Conservation (phyloP, 1,140 invertebrate species). For the Argopecten irradians region DNA sequence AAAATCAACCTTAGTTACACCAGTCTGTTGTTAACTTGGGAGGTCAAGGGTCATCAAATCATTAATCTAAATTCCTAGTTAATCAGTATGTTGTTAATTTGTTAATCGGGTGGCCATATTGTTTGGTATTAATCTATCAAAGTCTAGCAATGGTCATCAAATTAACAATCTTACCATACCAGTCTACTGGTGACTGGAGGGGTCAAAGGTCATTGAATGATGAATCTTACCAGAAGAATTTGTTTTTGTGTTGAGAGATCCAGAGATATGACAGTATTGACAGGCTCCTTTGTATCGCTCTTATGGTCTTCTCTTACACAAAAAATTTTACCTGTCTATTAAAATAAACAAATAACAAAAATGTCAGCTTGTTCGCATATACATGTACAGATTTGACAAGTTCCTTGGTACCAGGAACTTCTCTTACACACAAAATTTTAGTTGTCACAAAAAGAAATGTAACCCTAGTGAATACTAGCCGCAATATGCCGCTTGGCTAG, state of each 20-base stretch:
- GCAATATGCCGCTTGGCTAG: too few relatives aligned
- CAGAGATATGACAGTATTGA: conserved; percentile 68
- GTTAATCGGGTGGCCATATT: too few relatives aligned
- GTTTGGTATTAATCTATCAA: too few relatives aligned
- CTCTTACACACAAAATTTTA: too few relatives aligned
- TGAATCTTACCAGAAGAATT: conserved; percentile 59
- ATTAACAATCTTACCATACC: conserved; percentile 44
- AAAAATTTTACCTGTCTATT: conserved; percentile 62
- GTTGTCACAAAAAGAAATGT: too few relatives aligned
- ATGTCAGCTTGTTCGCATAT: too few relatives aligned
- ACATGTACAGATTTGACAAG: too few relatives aligned
- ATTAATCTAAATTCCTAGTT: conserved; percentile 47
- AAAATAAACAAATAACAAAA: conserved; percentile 21
- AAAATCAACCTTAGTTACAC: conserved; percentile 52
- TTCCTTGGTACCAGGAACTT: too few relatives aligned
- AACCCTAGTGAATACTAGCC: too few relatives aligned
- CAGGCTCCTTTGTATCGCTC: conserved; percentile 62
- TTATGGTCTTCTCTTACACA: conserved; percentile 71
- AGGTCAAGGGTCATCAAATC: conserved; percentile 19
- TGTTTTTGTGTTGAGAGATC: conserved; percentile 58
- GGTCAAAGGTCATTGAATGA: conserved; percentile 65
- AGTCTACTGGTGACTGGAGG: conserved; percentile 52
- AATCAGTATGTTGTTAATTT: too few relatives aligned
- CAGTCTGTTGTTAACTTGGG: conserved; percentile 38
- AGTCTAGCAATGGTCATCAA: neutral